Evolutionary conservation across 2,113 vertebrate genomes (phyloP).

Genomic region (Hylia prasina): DNA sequence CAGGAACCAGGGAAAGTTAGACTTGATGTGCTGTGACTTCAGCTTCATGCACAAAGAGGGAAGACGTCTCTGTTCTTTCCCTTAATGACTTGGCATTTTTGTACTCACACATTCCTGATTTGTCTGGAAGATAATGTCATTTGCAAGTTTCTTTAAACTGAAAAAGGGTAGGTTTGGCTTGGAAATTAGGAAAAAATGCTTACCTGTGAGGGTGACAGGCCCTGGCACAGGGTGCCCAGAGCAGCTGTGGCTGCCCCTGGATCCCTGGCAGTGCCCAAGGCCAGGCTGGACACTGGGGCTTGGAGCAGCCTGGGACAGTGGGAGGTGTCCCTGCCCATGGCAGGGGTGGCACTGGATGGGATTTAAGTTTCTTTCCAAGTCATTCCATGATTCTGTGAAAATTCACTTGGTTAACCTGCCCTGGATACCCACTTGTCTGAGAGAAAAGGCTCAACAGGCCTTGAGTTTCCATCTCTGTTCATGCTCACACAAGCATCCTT

Average conservation of each 20-base stretch:
- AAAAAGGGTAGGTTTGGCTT: not conserved
- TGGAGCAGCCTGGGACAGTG: not conserved
- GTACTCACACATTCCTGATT: rapidly evolving
- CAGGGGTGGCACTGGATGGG: not conserved
- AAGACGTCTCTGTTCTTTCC: not conserved
- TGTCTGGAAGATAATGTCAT: not conserved
- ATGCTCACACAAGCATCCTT: not conserved
- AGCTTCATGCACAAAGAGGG: not conserved
- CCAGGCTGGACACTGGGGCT: not conserved
- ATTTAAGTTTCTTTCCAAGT: not conserved
- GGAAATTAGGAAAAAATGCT: not conserved
- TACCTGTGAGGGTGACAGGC: not conserved
- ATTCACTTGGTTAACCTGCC: not conserved
- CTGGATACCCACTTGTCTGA: not conserved
- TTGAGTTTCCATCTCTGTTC: not conserved
- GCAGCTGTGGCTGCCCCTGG: not conserved
- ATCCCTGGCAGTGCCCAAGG: rapidly evolving
- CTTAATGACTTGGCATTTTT: not conserved
- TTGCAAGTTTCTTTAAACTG: not conserved
- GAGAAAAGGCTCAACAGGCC: not conserved
- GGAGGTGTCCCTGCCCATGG: not conserved
- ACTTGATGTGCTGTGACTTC: not conserved
- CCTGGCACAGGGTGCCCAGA: not conserved
- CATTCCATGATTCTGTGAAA: not conserved
- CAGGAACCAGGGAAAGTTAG: not conserved